Percentiles rank a stretch among this genome's conserved stretches.
phyloP scores from a whole-genome alignment of 2,113 vertebrate genomes.

The Antechinus flavipes region DNA sequence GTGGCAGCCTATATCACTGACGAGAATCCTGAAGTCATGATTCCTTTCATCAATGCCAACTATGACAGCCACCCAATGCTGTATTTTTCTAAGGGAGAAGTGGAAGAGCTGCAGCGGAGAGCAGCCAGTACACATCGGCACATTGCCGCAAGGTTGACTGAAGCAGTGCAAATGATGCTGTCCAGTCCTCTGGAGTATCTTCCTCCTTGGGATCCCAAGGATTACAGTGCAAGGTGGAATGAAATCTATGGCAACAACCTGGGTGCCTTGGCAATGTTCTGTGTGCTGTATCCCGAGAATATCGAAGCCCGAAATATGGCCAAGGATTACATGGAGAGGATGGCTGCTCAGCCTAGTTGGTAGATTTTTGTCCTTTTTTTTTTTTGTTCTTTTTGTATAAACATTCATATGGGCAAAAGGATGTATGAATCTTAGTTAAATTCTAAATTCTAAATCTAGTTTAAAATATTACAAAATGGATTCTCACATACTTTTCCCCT shows the following conservation, averaged over 20 bases:
- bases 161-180: constrained; percentile 94
- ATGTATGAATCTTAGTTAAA: background rate
- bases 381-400: constrained; percentile 80
- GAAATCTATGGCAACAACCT: constrained; percentile 99
- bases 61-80: constrained; percentile 97
- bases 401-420: constrained; percentile 21
- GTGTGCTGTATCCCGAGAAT: constrained; percentile 95
- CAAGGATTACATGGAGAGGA: constrained; percentile 99
- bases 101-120: constrained; percentile 88
- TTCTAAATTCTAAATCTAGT: background rate
- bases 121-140: constrained; percentile 88
- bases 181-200: constrained; percentile 93
- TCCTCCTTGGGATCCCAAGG: constrained; percentile 94
- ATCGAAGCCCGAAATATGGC: constrained; percentile 92
- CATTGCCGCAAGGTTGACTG: constrained; percentile 88
- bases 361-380: constrained; percentile 91
- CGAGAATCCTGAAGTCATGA: constrained; percentile 85
- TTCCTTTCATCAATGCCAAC: constrained; percentile 94
- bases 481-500: background rate
- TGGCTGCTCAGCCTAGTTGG: constrained; percentile 99
- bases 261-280: constrained; percentile 96
- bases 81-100: constrained; percentile 91
- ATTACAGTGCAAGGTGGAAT: constrained; percentile 97
- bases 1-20: constrained; percentile 79
- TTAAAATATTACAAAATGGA: background rate